Evolutionary conservation across 2,888 invertebrate genomes (phyloP), one percentile per base, ranked within the genome.

Genomic region (Heliconius charithonia): DNA sequence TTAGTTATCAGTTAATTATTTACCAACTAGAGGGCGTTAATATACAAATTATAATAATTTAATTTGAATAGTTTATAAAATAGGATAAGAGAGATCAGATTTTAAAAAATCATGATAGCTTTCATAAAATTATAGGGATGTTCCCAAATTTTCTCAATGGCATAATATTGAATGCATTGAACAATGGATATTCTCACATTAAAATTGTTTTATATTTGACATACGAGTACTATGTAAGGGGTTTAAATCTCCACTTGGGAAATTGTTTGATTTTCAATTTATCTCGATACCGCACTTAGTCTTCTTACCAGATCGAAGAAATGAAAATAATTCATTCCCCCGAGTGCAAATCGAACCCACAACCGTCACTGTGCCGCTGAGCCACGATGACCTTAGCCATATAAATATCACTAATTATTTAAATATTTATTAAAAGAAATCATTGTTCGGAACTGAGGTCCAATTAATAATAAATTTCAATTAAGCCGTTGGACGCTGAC

Each of bases 401-500:
- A 59, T n/a, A 59, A 51, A 3, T n/a, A n/a, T n/a, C 3, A 59
- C n/a, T 37, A 67, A n/a, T 37, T 19, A 69, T 69, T 69, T 69
- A 69, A 69, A 69, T 69, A 69, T 45, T 25, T 59, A 72, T 16
- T 32, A 74, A 74, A 41, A 63, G 74, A 41, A 74, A 63, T 41
- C 63, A 74, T 63, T 62, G 41, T 63, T 63, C 41, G 25, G 12
- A 74, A 74, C 63, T 65, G 41, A 27, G 63, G 27, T 66, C 73
- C 80, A 80, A 85, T 85, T 83, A 83, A 83, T 85, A 84, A 83
- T 82, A 82, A 82, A 83, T 84, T 84, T 83, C 83, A 84, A 85
- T 84, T 83, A 83, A 85, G 81, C 82, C 73, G 67, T 79, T 77
- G 78, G 81, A 71, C 80, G 82, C 79, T 79, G 83, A 83, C 83